Evolutionary conservation across 2,113 vertebrate species (phyloP), one percentile per base, ranked within the genome.

Genomic region (Chionis minor): DNA sequence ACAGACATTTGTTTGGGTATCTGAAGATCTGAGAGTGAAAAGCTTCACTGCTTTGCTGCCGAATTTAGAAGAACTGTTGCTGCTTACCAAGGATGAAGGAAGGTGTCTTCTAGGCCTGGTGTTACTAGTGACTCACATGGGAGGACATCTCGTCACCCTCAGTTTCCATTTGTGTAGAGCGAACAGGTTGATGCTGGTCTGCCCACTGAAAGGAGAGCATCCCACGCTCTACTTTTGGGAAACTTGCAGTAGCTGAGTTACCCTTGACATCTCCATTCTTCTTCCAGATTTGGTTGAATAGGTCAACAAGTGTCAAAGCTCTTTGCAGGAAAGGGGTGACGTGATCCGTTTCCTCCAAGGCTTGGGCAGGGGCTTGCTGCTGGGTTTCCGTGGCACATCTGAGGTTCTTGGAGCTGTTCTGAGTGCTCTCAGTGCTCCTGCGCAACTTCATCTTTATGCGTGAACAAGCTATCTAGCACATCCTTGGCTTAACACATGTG

Each of bases 381-480:
- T 63, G 69, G 8, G 7, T 72, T 73, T 81, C 69, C 3, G 1
- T 4, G 27, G 32, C 54, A 30, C 0, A 0, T 27, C 24, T 40
- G 24, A 59, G 81, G 32, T 56, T 84, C 40, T 42, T 2, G 0
- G 14, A 56, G 49, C 9, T 14, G 0, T 63, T 90, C 16, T 19
- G 32, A 32, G 38, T 65, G 32, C 58, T 55, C 3, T 49, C 27
- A 14, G 27, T 45, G 44, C 17, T 49, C 58, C 40, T 45, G 18
- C 22, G 79, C 5, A 4, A 81, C 40, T 54, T 77, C 40, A 32
- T 45, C 69, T 40, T 9, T n/a, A 20, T 6, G 9, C 7, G 1
- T 27, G 30, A 69, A 35, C 0, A 0, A 83, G 23, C 4, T n/a
- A 2, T 6, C 27, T 27, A 12, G 15, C 42, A 20, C 20, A 26